Evolutionary conservation across 2,113 vertebrate species (phyloP).

Genomic region (Artemisiospiza belli): DNA sequence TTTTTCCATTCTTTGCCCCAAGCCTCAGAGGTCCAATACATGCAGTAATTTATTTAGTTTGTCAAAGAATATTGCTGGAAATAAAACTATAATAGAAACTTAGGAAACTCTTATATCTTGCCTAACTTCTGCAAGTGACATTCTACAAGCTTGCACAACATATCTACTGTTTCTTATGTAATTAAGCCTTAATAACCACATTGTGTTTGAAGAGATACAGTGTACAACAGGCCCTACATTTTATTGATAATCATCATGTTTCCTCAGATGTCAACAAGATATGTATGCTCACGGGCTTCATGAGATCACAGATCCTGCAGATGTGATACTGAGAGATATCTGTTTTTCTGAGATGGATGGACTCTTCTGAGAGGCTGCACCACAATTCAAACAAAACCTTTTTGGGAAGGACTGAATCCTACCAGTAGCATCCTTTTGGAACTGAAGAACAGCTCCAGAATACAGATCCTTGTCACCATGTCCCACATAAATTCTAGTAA

Average conservation of each 20-base stretch:
- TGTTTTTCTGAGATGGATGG: not conserved
- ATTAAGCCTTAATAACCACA: conserved; percentile 69
- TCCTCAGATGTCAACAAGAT: conserved; percentile 67
- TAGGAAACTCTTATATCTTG: conserved; percentile 72
- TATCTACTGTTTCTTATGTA: conserved; percentile 70
- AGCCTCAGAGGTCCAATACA: conserved; percentile 86
- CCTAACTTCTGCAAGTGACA: conserved; percentile 68
- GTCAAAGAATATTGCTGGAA: conserved; percentile 79
- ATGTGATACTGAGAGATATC: conserved; percentile 34
- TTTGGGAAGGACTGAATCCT: not conserved
- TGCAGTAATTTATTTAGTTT: conserved; percentile 81
- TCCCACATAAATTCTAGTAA: not conserved
- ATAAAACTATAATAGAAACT: conserved; percentile 72
- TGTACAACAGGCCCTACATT: conserved; percentile 50
- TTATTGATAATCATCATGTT: conserved; percentile 64
- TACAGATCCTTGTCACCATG: not conserved
- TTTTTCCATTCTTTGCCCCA: conserved; percentile 91
- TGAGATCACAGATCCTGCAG: conserved; percentile 30
- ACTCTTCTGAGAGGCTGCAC: not conserved
- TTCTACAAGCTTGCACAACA: conserved; percentile 71
- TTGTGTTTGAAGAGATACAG: conserved; percentile 71
- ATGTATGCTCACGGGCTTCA: conserved; percentile 48
- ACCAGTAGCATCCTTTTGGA: not conserved
- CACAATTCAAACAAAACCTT: not conserved
- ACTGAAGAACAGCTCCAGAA: not conserved